Percentiles rank a stretch among this genome's conserved stretches.
Conservation (phyloP, 2,888 invertebrate genomes). For the Thecocarcelia acutangulata region DNA sequence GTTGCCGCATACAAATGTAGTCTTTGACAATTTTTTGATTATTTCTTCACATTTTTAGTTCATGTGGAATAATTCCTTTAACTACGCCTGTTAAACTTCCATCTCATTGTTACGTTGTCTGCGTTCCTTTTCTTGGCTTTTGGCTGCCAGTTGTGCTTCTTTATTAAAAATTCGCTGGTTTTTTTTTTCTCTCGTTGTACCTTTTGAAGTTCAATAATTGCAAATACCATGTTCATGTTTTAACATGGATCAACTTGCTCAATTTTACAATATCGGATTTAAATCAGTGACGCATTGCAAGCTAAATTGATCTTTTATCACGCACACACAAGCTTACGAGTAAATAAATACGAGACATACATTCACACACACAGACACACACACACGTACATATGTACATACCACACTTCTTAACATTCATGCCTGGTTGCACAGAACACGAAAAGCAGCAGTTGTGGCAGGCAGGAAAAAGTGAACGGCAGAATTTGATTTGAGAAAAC, state of each 20-base stretch:
- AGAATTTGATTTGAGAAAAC: too few relatives aligned
- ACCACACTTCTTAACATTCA: slow-evolving; percentile 48
- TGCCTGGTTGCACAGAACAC: slow-evolving; percentile 28
- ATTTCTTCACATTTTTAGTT: slow-evolving; percentile 39
- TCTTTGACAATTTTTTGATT: slow-evolving; percentile 33
- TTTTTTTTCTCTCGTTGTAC: slow-evolving; percentile 21
- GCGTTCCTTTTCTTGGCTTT: slow-evolving; percentile 3
- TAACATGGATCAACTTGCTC: slow-evolving; percentile 75
- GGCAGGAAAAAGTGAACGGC: neutral
- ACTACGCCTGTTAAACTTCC: slow-evolving; percentile 62
- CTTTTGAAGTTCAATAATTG: slow-evolving; percentile 80
- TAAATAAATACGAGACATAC: too few relatives aligned
- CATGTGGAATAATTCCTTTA: slow-evolving; percentile 60
- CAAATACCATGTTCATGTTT: slow-evolving; percentile 79
- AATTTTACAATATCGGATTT: slow-evolving; percentile 77
- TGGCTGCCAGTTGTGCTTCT: slow-evolving; percentile 46
- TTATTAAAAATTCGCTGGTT: slow-evolving; percentile 14
- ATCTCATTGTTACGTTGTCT: slow-evolving; percentile 47
- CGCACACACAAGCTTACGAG: slow-evolving; percentile 56
- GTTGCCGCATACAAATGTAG: slow-evolving; percentile 1
- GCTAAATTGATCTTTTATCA: slow-evolving; percentile 81
- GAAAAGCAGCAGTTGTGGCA: neutral
- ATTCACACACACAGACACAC: neutral
- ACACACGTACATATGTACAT: neutral
- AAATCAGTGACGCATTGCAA: slow-evolving; percentile 79